phyloP scores from a whole-genome alignment of 1,140 invertebrate species.

The Polypedilum pembai region DNA sequence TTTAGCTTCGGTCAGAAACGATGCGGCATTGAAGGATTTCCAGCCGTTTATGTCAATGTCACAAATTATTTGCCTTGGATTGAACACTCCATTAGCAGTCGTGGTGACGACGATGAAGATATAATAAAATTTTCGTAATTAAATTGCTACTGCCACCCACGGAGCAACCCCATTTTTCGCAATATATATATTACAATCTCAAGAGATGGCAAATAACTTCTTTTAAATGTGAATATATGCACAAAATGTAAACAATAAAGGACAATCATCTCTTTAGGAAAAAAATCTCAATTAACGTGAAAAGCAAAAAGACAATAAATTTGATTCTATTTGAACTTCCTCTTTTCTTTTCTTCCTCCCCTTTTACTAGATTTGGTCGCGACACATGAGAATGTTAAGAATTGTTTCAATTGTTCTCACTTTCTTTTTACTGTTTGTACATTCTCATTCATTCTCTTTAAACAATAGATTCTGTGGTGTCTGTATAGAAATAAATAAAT shows the following conservation, averaged over 20 bases:
- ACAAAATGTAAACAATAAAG: background rate
- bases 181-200: background rate
- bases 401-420: background rate
- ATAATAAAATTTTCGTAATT: conserved; percentile 21
- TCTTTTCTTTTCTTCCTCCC: background rate
- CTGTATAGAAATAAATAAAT: too few species aligned
- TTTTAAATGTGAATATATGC: background rate
- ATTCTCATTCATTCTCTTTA: background rate
- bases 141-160: background rate
- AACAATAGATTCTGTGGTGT: too few species aligned
- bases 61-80: conserved; percentile 46
- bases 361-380: background rate
- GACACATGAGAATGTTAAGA: background rate
- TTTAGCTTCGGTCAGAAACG: conserved; percentile 50
- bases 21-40: conserved; percentile 49
- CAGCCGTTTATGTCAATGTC: conserved; percentile 51
- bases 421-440: background rate
- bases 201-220: conserved; percentile 13
- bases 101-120: conserved; percentile 23
- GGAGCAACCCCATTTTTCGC: background rate
- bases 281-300: conserved; percentile 20
- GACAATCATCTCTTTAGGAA: background rate
- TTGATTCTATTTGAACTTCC: conserved; percentile 6
- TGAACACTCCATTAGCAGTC: conserved; percentile 34
- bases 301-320: conserved; percentile 20